Conservation (phyloP, 2,888 invertebrate species). For the Harpalus rufipes region DNA sequence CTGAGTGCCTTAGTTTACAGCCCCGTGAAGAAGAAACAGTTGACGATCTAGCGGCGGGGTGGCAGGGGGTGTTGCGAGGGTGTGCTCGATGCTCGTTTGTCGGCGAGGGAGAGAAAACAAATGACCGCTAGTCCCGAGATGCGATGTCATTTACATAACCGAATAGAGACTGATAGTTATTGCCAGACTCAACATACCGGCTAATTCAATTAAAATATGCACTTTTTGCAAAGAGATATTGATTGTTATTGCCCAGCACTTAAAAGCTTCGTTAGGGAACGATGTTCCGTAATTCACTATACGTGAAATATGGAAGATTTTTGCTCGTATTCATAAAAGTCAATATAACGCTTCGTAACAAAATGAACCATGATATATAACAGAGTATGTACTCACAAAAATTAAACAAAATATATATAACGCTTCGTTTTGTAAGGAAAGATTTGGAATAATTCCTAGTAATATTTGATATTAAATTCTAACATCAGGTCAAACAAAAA, state of each 20-base stretch:
- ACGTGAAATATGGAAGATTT: too few species aligned
- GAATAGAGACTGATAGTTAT: conserved; percentile 61
- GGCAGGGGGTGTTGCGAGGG: neutral
- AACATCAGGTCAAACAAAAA: too few species aligned
- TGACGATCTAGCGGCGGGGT: conserved; percentile 5
- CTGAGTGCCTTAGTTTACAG: conserved; percentile 59
- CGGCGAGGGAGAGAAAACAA: conserved; percentile 58
- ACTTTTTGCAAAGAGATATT: conserved; percentile 43
- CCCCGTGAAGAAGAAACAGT: conserved; percentile 56
- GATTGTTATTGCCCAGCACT: conserved; percentile 13
- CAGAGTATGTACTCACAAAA: too few species aligned
- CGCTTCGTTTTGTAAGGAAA: too few species aligned
- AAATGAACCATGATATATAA: too few species aligned
- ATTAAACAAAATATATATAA: too few species aligned
- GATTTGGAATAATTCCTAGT: too few species aligned
- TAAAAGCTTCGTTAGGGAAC: neutral
- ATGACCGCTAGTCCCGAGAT: conserved; percentile 59
- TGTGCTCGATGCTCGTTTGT: conserved; percentile 52
- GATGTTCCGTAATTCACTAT: too few species aligned
- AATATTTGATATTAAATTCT: too few species aligned
- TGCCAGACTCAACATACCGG: conserved; percentile 7
- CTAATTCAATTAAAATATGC: conserved; percentile 56
- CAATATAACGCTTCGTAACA: too few species aligned
- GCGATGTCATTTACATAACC: conserved; percentile 58
- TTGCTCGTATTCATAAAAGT: too few species aligned